Evolutionary conservation across 2,888 invertebrate genomes (phyloP).

Genomic region (Trissolcus japonicus): DNA sequence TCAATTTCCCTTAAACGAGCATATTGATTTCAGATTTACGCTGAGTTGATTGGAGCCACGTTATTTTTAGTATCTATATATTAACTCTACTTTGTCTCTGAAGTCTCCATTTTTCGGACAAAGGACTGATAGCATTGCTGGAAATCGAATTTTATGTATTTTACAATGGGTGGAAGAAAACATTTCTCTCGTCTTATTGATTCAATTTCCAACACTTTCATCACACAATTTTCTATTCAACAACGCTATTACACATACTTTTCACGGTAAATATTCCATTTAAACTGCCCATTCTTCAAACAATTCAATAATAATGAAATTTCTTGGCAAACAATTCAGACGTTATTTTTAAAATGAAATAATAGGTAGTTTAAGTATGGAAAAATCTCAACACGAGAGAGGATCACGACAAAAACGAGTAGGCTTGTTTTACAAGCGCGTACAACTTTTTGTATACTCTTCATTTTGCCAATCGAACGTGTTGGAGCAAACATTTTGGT

Average conservation of each 20-base stretch:
- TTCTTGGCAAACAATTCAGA: too few relatives aligned
- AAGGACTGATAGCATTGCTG: slow-evolving; percentile 30
- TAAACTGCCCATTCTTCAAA: background rate
- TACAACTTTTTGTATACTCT: background rate
- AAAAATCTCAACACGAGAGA: too few relatives aligned
- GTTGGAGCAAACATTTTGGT: slow-evolving; percentile 11
- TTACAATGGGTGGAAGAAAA: slow-evolving; percentile 32
- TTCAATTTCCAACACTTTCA: slow-evolving; percentile 31
- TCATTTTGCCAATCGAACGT: slow-evolving; percentile 8
- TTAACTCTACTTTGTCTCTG: slow-evolving; percentile 47
- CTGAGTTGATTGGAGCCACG: slow-evolving; percentile 46
- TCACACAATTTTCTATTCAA: slow-evolving; percentile 29
- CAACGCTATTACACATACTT: background rate
- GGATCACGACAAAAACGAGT: background rate
- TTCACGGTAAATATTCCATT: slow-evolving; percentile 4
- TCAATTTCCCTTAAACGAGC: slow-evolving; percentile 43
- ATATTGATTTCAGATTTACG: slow-evolving; percentile 52
- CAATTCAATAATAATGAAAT: background rate
- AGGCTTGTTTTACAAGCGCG: background rate
- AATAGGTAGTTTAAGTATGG: too few relatives aligned
- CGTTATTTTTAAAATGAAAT: too few relatives aligned
- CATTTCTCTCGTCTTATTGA: slow-evolving; percentile 27
- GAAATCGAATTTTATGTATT: slow-evolving; percentile 39
- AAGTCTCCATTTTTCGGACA: slow-evolving; percentile 47
- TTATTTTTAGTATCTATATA: slow-evolving; percentile 47